Evolutionary conservation across 2,797 vertebrate genomes (phyloP).

Genomic region (Cheirogaleus major): DNA sequence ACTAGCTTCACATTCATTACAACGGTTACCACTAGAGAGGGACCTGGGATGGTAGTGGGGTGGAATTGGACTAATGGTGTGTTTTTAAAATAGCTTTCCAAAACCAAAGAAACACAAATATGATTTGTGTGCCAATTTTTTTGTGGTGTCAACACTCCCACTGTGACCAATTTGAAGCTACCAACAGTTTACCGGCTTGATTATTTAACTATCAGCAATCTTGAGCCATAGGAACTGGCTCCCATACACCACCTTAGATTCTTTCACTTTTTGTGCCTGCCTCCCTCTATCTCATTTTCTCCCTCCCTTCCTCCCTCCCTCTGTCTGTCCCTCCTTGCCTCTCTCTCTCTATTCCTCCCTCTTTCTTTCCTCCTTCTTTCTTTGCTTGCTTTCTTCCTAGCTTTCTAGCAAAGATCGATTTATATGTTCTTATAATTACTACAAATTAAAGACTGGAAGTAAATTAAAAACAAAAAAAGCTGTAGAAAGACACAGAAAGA

Average conservation of each 20-base stretch:
- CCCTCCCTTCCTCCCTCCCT: not conserved
- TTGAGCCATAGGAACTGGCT: not conserved
- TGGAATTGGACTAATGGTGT: not conserved
- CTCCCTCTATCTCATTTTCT: too few relatives aligned
- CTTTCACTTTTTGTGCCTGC: not conserved
- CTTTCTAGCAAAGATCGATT: not conserved
- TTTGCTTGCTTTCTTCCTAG: not conserved
- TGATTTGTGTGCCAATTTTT: not conserved
- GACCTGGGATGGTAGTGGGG: not conserved
- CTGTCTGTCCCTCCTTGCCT: not conserved
- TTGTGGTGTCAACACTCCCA: not conserved
- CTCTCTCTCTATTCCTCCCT: not conserved
- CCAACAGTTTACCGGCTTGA: not conserved
- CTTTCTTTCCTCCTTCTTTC: not conserved
- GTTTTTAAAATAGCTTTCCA: not conserved
- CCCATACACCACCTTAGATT: not conserved
- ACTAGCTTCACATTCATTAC: not conserved
- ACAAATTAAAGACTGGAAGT: not conserved
- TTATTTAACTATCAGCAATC: not conserved
- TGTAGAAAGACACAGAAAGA: not conserved
- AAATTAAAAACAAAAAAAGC: not conserved
- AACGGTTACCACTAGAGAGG: not conserved
- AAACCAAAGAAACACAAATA: not conserved
- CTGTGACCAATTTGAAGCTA: not conserved
- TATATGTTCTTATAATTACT: not conserved